Evolutionary conservation across 2,797 vertebrate species (phyloP).

Genomic region (Darevskia mixta): DNA sequence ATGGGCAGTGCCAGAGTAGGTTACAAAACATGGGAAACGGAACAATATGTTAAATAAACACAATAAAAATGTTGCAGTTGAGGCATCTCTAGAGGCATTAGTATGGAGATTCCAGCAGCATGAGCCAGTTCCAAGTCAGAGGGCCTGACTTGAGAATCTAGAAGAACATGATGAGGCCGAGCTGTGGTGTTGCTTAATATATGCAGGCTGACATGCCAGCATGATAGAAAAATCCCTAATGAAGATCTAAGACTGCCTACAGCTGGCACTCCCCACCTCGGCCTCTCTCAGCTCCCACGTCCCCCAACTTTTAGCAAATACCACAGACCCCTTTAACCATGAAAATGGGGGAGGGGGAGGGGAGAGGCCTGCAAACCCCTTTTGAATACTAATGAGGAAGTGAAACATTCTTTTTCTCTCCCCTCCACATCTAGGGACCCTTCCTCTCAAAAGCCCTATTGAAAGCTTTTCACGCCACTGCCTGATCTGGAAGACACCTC

Average conservation of each 20-base stretch:
- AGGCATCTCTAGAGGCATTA: not conserved
- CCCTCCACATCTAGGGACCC: constrained; percentile 28
- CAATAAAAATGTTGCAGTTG: no score
- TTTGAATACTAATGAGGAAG: constrained; percentile 44
- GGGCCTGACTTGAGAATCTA: not conserved
- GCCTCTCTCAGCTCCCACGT: not conserved
- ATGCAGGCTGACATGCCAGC: not conserved
- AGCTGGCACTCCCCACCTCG: not conserved
- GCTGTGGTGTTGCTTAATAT: not conserved
- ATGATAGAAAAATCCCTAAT: not conserved
- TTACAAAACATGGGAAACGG: no score
- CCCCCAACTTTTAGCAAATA: constrained; percentile 2
- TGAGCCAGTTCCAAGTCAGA: not conserved
- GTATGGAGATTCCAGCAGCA: not conserved
- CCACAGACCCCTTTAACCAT: rapidly evolving
- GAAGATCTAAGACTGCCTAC: not conserved
- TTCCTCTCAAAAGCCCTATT: constrained; percentile 56
- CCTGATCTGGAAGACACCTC: constrained; percentile 48
- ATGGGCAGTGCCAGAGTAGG: no score
- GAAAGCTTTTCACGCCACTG: constrained; percentile 59
- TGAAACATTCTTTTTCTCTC: constrained; percentile 19
- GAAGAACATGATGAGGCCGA: not conserved
- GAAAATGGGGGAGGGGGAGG: not conserved
- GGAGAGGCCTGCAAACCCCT: constrained; percentile 28
- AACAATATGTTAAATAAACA: no score